Evolutionary conservation across 2,113 vertebrate genomes (phyloP).

Genomic region (Edolisoma coerulescens): DNA sequence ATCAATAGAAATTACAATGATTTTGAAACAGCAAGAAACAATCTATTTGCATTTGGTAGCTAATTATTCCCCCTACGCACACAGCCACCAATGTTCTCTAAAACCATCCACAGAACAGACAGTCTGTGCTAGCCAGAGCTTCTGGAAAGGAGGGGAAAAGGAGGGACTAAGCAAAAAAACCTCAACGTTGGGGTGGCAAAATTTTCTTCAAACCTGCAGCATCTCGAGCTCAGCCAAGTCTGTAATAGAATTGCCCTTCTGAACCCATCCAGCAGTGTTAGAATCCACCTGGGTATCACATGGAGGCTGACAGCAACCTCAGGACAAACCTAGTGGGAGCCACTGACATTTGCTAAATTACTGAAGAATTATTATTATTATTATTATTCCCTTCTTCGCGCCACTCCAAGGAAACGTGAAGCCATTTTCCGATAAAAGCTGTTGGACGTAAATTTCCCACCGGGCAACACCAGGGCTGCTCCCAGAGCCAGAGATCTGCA

Average conservation of each 20-base stretch:
- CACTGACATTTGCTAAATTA: not conserved
- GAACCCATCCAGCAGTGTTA: not conserved
- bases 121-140: conserved; percentile 43
- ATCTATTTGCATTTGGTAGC: conserved; percentile 45
- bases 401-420: not conserved
- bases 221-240: not conserved
- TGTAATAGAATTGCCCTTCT: not conserved
- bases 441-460: not conserved
- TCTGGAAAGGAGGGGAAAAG: not conserved
- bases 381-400: not conserved
- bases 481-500: not conserved
- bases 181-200: not conserved
- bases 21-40: conserved; percentile 50
- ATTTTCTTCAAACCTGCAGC: not conserved
- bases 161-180: not conserved
- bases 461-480: not conserved
- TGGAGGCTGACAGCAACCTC: not conserved
- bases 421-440: not conserved
- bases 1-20: conserved; percentile 44
- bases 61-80: conserved; percentile 54
- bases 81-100: conserved; percentile 50
- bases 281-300: not conserved
- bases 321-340: not conserved
- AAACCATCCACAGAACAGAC: conserved; percentile 19
- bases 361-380: not conserved